Evolutionary conservation across 2,113 vertebrate genomes (phyloP), one percentile per base, ranked within the genome.

Genomic region (Chamaetylas fuelleborni): DNA sequence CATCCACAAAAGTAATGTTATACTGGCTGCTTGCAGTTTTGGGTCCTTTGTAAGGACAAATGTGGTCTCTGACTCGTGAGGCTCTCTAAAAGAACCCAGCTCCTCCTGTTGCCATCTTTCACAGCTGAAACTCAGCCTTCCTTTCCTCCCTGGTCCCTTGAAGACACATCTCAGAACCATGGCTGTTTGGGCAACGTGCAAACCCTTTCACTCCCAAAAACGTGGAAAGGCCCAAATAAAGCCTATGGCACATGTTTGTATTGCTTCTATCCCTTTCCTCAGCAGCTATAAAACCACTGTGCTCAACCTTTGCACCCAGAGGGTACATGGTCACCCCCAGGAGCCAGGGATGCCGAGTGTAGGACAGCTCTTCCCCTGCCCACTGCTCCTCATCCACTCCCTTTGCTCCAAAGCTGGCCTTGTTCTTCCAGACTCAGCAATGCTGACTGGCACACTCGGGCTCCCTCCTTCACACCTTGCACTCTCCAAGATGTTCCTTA

Each of bases 301-400:
- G 12, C n/a, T 53, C 6, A 26, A 16, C 8, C 50, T 65, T 34
- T 87, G 65, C 70, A 40, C 8, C 5, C 65, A 74, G 14, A 78
- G 24, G 25, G 15, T 23, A 11, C 4, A 3, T 34, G 20, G 40
- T 29, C 36, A 81, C 5, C 19, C 11, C 23, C 16, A 38, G 2
- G 1, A 12, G 29, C 43, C 19, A 56, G 19, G 23, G 43, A 31
- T 36, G 13, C 13, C 0, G 0, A 14, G 43, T 31, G 33, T 0
- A 51, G 28, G 16, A n/a, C 45, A 72, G 40, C 8, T 26, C 81
- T 64, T 76, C 17, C 33, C 18, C 28, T 60, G n/a, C 33, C 36
- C 42, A 5, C 36, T 61, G 36, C 4, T 84, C 43, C 29, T 92
- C 53, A 60, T 5, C 14, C 14, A 9, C 4, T 40, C 16, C 31